Evolutionary conservation across 64 coral and sea anemone species (phyloP).

Genomic region (Dendronephthya gigantea): DNA sequence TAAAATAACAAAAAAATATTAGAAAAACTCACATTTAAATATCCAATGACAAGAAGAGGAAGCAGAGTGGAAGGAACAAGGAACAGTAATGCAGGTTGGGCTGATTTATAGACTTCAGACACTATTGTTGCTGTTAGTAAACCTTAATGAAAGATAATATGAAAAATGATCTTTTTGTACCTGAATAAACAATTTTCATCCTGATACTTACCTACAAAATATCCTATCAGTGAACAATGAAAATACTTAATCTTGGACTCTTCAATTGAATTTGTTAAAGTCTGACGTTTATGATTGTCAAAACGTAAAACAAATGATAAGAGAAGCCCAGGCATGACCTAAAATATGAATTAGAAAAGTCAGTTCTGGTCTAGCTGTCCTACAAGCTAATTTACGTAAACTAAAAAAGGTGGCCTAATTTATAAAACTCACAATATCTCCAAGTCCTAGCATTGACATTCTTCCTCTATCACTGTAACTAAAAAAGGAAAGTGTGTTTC

Average conservation of each 20-base stretch:
- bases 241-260: conserved; percentile 86
- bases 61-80: conserved; percentile 83
- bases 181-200: no score
- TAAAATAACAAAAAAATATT: background rate
- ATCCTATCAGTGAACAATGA: conserved; percentile 93
- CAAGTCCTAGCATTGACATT: conserved; percentile 93
- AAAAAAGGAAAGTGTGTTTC: background rate
- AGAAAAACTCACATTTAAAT: conserved; percentile 70
- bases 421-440: conserved; percentile 85
- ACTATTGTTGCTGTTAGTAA: conserved; percentile 87
- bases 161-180: background rate
- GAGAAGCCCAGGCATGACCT: conserved; percentile 94
- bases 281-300: conserved; percentile 77
- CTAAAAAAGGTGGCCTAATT: no score
- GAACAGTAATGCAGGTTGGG: conserved; percentile 80
- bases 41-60: conserved; percentile 90
- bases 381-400: no score
- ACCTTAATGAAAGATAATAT: conserved; percentile 28
- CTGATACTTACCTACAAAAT: conserved; percentile 92
- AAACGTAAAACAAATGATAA: conserved; percentile 92
- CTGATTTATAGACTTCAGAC: conserved; percentile 85
- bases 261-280: conserved; percentile 30
- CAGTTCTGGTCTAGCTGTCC: background rate
- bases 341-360: background rate
- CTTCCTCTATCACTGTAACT: conserved; percentile 64